Evolutionary conservation across 2,797 vertebrate genomes (phyloP).

Genomic region (Labeo calbasu): DNA sequence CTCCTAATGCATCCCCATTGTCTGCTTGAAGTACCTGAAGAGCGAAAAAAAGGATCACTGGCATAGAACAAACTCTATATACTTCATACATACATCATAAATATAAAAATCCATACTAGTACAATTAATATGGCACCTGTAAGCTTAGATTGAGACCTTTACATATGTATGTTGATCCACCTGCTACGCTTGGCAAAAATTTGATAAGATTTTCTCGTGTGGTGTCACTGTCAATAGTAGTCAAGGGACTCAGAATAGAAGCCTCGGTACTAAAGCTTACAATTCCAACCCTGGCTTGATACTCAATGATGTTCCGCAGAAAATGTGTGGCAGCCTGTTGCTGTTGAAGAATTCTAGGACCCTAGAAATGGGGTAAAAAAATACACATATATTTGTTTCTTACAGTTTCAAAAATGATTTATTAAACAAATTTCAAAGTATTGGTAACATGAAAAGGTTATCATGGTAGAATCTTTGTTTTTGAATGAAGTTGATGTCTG

Average conservation of each 20-base stretch:
- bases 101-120: background rate
- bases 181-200: background rate
- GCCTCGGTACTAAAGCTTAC: constrained; percentile 62
- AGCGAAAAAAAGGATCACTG: background rate
- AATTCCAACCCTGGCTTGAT: constrained; percentile 65
- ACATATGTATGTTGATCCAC: constrained; percentile 61
- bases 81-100: background rate
- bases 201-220: constrained; percentile 64
- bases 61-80: background rate
- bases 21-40: constrained; percentile 65
- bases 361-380: constrained; percentile 17
- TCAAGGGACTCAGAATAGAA: constrained; percentile 54
- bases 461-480: background rate
- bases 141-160: constrained; percentile 65
- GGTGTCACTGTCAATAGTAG: constrained; percentile 54
- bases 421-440: background rate
- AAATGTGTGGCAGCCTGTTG: constrained; percentile 66
- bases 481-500: background rate
- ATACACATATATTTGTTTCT: background rate
- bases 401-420: background rate
- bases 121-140: constrained; percentile 63
- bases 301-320: background rate
- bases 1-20: constrained; percentile 60
- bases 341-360: constrained; percentile 40
- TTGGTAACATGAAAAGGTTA: background rate